Evolutionary conservation across 2,888 invertebrate species (phyloP).

Genomic region (Lymantria monacha): DNA sequence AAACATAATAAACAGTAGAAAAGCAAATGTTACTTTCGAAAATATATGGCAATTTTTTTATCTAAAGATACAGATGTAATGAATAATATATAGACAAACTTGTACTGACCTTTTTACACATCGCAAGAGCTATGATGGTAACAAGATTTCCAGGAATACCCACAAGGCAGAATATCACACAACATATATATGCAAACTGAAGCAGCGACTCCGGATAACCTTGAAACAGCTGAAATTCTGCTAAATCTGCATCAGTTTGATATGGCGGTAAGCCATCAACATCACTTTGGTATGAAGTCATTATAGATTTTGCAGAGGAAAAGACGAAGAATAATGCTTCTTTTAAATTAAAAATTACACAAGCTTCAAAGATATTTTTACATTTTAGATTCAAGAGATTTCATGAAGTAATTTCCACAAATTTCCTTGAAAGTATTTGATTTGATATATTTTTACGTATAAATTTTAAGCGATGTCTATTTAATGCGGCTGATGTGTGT

Average conservation of each 20-base stretch:
- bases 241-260: conserved; percentile 47
- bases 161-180: conserved; percentile 87
- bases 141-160: conserved; percentile 92
- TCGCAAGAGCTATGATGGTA: conserved; percentile 88
- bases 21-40: too few relatives aligned
- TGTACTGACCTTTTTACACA: conserved; percentile 86
- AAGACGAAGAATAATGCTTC: too few relatives aligned
- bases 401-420: too few relatives aligned
- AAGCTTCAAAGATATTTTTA: too few relatives aligned
- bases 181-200: conserved; percentile 85
- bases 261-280: conserved; percentile 22
- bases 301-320: background rate
- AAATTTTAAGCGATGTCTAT: too few relatives aligned
- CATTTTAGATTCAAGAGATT: too few relatives aligned
- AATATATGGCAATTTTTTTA: too few relatives aligned
- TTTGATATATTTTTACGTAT: too few relatives aligned
- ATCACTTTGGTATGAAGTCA: background rate
- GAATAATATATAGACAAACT: background rate
- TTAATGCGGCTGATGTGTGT: too few relatives aligned
- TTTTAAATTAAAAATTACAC: too few relatives aligned
- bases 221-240: conserved; percentile 58
- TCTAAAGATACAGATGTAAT: background rate
- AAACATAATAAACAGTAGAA: too few relatives aligned
- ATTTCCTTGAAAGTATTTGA: too few relatives aligned
- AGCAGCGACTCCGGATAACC: conserved; percentile 4